Conservation (phyloP, 30 jellyfish, hydroid and myxozoan genomes). For the Catostylus mosaicus region DNA sequence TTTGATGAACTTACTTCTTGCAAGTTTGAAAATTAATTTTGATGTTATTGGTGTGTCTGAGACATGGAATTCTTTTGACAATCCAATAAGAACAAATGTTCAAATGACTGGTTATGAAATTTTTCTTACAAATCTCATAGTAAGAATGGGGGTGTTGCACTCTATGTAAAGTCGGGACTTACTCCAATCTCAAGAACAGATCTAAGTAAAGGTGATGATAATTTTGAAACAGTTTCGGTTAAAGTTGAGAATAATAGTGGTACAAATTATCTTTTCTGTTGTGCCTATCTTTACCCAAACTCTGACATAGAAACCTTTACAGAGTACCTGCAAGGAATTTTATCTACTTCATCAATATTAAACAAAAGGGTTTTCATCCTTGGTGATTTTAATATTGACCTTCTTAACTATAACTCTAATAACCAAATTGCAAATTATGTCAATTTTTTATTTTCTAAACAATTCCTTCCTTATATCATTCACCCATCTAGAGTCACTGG, state of each 20-base stretch:
- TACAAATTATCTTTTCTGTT: conserved; percentile 8
- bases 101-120: neutral
- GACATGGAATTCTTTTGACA: conserved; percentile 18
- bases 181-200: neutral
- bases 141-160: conserved; percentile 31
- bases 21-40: conserved; percentile 7
- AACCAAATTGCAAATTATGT: conserved; percentile 11
- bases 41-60: conserved; percentile 23
- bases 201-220: neutral
- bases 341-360: conserved; percentile 16
- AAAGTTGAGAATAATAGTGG: conserved; percentile 11
- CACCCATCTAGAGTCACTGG: conserved; percentile 17
- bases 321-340: conserved; percentile 24
- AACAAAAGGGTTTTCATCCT: conserved; percentile 7
- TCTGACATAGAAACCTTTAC: conserved; percentile 37
- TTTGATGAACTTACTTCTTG: conserved; percentile 8
- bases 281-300: conserved; percentile 49
- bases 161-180: neutral
- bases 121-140: neutral
- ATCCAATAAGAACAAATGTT: neutral
- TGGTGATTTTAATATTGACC: conserved; percentile 58
- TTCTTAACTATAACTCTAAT: conserved; percentile 27
- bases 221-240: conserved; percentile 51
- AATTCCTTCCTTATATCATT: conserved; percentile 13
- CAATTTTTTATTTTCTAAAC: neutral